Evolutionary conservation across 1,140 invertebrate species (phyloP).

Genomic region (Caenorhabditis latens): DNA sequence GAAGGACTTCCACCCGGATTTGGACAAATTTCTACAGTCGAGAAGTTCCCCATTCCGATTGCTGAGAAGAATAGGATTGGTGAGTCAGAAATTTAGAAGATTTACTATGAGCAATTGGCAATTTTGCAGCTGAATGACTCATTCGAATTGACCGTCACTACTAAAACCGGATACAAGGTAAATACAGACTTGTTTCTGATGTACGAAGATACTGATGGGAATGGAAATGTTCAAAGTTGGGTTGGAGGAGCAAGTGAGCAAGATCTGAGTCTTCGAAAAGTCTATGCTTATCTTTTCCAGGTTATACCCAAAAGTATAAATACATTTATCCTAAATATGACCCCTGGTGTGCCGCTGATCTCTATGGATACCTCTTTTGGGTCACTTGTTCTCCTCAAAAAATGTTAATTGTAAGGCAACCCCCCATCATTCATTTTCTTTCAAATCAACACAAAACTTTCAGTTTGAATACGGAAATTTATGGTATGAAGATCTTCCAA

Average conservation of each 20-base stretch:
- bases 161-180: not conserved
- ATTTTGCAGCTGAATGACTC: conserved; percentile 19
- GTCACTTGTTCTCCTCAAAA: conserved; percentile 15
- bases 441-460: not conserved
- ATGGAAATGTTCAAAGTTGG: conserved; percentile 4
- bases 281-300: not conserved
- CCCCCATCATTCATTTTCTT: not conserved
- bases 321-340: conserved; percentile 25
- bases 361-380: conserved; percentile 9
- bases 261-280: too few relatives aligned
- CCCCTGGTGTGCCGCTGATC: conserved; percentile 33
- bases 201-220: not conserved
- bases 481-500: conserved; percentile 28
- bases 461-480: conserved; percentile 43
- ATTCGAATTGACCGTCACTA: not conserved
- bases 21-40: not conserved
- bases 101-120: not conserved
- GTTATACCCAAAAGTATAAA: not conserved
- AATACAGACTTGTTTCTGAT: conserved; percentile 33
- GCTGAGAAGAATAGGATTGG: not conserved
- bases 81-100: not conserved
- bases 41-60: not conserved
- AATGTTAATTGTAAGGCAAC: conserved; percentile 2
- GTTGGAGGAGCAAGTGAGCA: conserved; percentile 36
- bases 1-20: conserved; percentile 19